phyloP scores from a whole-genome alignment of 2,888 invertebrate genomes.

The Agriotes lineatus region DNA sequence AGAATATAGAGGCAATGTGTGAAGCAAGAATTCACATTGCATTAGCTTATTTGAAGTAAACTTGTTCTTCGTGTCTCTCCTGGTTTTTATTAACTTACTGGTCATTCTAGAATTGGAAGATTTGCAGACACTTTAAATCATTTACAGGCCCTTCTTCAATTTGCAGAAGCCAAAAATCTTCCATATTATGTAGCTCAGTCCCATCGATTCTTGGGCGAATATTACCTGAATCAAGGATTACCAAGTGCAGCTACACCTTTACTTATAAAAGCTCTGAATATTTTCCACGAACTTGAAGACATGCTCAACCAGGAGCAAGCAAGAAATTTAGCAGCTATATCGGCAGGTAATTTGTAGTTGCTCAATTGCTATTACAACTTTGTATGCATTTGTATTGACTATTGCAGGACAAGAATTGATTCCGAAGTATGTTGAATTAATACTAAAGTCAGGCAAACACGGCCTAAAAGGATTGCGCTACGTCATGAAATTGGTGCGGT shows the following conservation, averaged over 20 bases:
- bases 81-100: too few species aligned
- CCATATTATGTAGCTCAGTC: slow-evolving; percentile 58
- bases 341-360: slow-evolving; percentile 52
- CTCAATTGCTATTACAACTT: not conserved
- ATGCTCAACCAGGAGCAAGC: slow-evolving; percentile 54
- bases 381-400: too few species aligned
- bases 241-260: slow-evolving; percentile 56
- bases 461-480: slow-evolving; percentile 43
- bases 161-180: slow-evolving; percentile 54
- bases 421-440: slow-evolving; percentile 52
- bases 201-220: slow-evolving; percentile 61
- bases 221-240: slow-evolving; percentile 57
- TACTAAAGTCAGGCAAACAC: slow-evolving; percentile 48
- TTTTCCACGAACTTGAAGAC: slow-evolving; percentile 54
- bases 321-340: slow-evolving; percentile 59
- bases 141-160: slow-evolving; percentile 52
- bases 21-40: slow-evolving; percentile 70
- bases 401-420: slow-evolving; percentile 57
- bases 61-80: too few species aligned
- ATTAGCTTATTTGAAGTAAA: slow-evolving; percentile 69
- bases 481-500: slow-evolving; percentile 53
- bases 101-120: slow-evolving; percentile 52
- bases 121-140: slow-evolving; percentile 52
- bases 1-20: slow-evolving; percentile 67
- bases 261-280: slow-evolving; percentile 56